Conservation (phyloP, 2,797 vertebrate genomes). For the Clamator glandarius region DNA sequence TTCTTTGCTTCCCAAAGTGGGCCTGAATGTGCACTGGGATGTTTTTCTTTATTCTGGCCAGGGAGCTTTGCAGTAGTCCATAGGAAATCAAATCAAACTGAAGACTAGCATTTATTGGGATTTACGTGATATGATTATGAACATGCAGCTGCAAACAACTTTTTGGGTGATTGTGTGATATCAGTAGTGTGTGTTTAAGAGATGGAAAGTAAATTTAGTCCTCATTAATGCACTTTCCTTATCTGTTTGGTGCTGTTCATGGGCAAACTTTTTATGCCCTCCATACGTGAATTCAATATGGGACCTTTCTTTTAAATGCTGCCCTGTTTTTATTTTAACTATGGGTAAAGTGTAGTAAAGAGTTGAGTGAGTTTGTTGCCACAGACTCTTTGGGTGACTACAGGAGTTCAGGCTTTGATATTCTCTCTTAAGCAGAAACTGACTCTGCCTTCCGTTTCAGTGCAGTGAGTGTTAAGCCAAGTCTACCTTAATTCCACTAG, state of each 20-base stretch:
- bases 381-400: background rate
- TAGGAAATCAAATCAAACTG: background rate
- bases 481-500: background rate
- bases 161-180: background rate
- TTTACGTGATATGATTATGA: background rate
- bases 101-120: background rate
- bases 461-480: background rate
- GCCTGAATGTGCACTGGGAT: background rate
- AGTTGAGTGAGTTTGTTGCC: background rate
- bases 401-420: background rate
- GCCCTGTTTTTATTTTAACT: background rate
- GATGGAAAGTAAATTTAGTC: background rate
- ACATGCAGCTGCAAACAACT: background rate
- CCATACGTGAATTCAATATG: background rate
- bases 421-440: background rate
- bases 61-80: background rate
- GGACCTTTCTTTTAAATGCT: background rate
- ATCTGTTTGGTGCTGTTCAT: background rate
- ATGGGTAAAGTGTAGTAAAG: background rate
- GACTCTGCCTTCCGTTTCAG: background rate
- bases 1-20: background rate
- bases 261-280: background rate
- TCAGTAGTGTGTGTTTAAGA: background rate
- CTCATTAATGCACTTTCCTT: background rate
- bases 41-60: background rate